Percentiles rank a stretch among this genome's conserved stretches.
These are phyloP conservation scores for Leucophenga maculata DNA, from an alignment of 2,888 invertebrate genomes.

Conservation along the genomic window DNA sequence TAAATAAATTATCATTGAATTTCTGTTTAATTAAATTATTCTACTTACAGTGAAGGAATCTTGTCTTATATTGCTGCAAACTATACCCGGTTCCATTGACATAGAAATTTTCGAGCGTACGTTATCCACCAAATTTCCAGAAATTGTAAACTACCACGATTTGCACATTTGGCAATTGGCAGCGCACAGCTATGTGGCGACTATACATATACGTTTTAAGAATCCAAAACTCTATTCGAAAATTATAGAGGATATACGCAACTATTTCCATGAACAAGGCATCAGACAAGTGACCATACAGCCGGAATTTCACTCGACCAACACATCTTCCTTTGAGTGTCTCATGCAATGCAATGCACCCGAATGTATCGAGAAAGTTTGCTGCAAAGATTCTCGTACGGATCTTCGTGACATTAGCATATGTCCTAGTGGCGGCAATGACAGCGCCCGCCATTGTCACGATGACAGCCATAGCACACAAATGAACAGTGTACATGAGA, in stretches of 20 bases:
- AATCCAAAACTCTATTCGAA: conserved; percentile 77
- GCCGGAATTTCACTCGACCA: conserved; percentile 80
- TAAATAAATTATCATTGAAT: conserved; percentile 14
- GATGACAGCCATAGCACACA: conserved; percentile 24
- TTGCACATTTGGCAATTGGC: conserved; percentile 92
- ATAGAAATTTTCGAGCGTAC: conserved; percentile 80
- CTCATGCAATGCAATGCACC: conserved; percentile 64
- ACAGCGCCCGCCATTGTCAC: conserved; percentile 25
- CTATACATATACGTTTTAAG: conserved; percentile 85
- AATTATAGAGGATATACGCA: conserved; percentile 77
- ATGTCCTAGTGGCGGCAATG: conserved; percentile 40
- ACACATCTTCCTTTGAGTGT: conserved; percentile 61
- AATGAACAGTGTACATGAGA: background rate
- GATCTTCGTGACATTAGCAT: conserved; percentile 61
- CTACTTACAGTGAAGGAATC: conserved; percentile 86
- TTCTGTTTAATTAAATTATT: conserved; percentile 18
- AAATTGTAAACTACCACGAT: conserved; percentile 86
- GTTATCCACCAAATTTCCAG: conserved; percentile 78
- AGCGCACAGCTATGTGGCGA: conserved; percentile 84
- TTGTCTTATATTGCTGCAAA: conserved; percentile 89
- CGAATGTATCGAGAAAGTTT: conserved; percentile 68
- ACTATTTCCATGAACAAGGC: conserved; percentile 85
- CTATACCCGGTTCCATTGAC: conserved; percentile 91
- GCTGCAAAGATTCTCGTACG: conserved; percentile 64
- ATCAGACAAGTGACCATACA: conserved; percentile 89